Conservation (phyloP, 2,888 invertebrate genomes). For the Matsumyia berberina region DNA sequence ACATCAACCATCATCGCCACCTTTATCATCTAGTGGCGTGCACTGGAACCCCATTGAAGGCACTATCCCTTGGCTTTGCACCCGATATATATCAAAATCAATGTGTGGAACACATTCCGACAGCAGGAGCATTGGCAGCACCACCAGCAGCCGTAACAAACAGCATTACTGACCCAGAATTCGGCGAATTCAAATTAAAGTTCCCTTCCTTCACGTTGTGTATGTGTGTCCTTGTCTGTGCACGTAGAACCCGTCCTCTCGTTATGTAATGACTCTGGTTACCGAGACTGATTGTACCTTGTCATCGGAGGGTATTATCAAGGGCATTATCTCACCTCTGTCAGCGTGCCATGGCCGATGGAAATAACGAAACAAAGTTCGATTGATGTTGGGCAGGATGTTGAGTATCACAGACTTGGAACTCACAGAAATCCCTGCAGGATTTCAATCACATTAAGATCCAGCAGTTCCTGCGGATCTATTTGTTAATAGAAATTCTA, state of each 20-base stretch:
- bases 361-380: constrained; percentile 23
- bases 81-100: constrained; percentile 53
- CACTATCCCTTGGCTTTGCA: constrained; percentile 11
- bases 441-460: constrained; percentile 62
- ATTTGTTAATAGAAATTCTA: constrained; percentile 64
- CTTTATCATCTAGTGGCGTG: constrained; percentile 4
- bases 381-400: constrained; percentile 14
- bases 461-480: constrained; percentile 21
- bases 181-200: constrained; percentile 68
- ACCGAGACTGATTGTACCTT: constrained; percentile 38
- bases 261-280: constrained; percentile 48
- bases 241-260: constrained; percentile 8
- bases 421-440: constrained; percentile 9
- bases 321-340: constrained; percentile 26
- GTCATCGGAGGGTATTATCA: constrained; percentile 42
- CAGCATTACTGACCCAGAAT: constrained; percentile 72
- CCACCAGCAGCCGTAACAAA: constrained; percentile 27
- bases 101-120: constrained; percentile 62
- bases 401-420: constrained; percentile 19
- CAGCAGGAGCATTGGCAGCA: constrained; percentile 21
- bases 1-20: neutral
- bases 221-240: constrained; percentile 6
- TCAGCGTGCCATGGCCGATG: neutral
- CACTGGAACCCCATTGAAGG: constrained; percentile 17
- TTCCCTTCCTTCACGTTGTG: too few species aligned